Percentiles rank a stretch among this genome's conserved stretches.
Evolutionary conservation across 2,113 vertebrate species (phyloP).

Genomic region (Pelecanus crispus): DNA sequence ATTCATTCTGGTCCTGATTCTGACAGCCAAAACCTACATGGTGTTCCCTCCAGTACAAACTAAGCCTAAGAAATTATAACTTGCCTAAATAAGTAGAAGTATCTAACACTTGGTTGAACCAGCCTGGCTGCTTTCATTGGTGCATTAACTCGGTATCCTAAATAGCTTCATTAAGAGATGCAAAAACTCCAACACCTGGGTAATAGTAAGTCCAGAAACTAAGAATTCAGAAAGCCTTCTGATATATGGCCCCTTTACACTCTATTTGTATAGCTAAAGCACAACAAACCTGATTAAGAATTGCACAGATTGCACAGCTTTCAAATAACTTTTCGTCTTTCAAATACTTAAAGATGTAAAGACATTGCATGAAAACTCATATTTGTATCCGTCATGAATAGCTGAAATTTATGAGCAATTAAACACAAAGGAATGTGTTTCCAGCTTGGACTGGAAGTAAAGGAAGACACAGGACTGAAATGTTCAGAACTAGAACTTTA

Average conservation of each 20-base stretch:
- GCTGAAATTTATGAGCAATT: not conserved
- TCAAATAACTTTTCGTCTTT: not conserved
- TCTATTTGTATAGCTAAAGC: not conserved
- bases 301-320: not conserved
- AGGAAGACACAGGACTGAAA: not conserved
- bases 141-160: not conserved
- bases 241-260: not conserved
- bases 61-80: not conserved
- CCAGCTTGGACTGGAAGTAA: not conserved
- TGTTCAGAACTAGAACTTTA: not conserved
- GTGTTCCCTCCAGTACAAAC: not conserved
- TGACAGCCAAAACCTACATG: not conserved
- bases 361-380: not conserved
- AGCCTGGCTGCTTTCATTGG: not conserved
- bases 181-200: not conserved
- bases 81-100: not conserved
- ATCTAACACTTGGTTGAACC: not conserved
- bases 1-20: not conserved
- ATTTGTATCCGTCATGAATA: not conserved
- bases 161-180: not conserved
- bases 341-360: not conserved
- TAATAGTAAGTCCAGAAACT: not conserved
- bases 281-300: not conserved
- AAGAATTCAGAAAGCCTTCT: not conserved
- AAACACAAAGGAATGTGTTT: not conserved